Evolutionary conservation across 2,113 vertebrate species (phyloP).

Genomic region (Puntigrus tetrazona): DNA sequence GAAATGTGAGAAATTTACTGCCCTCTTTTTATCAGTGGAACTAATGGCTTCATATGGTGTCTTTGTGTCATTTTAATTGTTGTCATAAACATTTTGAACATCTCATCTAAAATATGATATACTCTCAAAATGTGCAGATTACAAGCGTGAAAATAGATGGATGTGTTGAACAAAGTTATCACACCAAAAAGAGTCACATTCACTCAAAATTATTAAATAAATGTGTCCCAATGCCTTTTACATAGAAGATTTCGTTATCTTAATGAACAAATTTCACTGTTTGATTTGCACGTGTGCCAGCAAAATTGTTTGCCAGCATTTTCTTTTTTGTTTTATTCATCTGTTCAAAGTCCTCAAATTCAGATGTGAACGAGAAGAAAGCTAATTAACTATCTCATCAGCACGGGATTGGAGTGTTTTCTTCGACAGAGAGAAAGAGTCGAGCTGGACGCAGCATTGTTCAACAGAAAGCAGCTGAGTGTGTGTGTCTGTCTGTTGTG

Average conservation of each 20-base stretch:
- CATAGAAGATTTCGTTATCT: not conserved
- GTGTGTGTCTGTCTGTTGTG: not conserved
- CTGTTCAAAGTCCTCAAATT: constrained; percentile 39
- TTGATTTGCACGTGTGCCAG: constrained; percentile 45
- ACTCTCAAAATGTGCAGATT: constrained; percentile 34
- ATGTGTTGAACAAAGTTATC: constrained; percentile 23
- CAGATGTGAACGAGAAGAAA: constrained; percentile 57
- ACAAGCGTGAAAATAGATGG: constrained; percentile 27
- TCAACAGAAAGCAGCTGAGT: not conserved
- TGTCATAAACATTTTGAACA: constrained; percentile 45
- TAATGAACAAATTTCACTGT: constrained; percentile 39
- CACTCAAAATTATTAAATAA: not conserved
- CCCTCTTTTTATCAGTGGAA: constrained; percentile 48
- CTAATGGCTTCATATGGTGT: constrained; percentile 43
- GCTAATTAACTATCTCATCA: constrained; percentile 74
- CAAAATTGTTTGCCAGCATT: constrained; percentile 32
- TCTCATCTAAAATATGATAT: constrained; percentile 42
- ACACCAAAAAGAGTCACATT: not conserved
- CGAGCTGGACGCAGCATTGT: not conserved
- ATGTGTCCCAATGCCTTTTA: constrained; percentile 5
- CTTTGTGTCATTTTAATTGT: constrained; percentile 42
- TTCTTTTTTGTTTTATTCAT: constrained; percentile 29
- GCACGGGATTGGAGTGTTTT: constrained; percentile 65
- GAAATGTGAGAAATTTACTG: constrained; percentile 24
- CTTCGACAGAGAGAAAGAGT: constrained; percentile 59